A percentile compares a stretch with the other conserved stretches of the same genome.
These are phyloP conservation scores for Acanthornis magna DNA, from an alignment of 2,797 vertebrate genomes.

Conservation along the genomic window DNA sequence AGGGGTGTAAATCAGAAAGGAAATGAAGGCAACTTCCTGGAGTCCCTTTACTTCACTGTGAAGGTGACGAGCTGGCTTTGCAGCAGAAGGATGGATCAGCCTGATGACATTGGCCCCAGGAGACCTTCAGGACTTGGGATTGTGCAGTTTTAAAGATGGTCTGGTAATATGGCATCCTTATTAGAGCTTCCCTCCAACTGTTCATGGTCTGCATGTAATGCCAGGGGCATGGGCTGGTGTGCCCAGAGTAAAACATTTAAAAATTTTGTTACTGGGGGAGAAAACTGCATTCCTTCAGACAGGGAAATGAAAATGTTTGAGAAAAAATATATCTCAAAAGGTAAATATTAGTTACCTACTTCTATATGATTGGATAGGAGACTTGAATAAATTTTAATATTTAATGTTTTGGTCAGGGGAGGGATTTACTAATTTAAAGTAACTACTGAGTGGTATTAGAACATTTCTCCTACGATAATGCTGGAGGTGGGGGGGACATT, in stretches of 20 bases:
- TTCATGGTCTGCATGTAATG: neutral
- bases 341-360: neutral
- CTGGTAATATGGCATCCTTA: neutral
- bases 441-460: neutral
- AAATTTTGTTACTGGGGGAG: neutral
- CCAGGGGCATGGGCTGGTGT: neutral
- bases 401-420: neutral
- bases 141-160: accelerated
- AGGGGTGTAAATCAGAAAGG: neutral
- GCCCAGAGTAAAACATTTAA: neutral
- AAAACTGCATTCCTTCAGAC: neutral
- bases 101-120: neutral
- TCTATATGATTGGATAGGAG: neutral
- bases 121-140: neutral
- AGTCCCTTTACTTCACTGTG: neutral
- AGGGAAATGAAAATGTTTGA: neutral
- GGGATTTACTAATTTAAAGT: neutral
- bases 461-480: neutral
- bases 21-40: neutral
- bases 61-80: neutral
- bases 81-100: neutral
- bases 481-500: too few species aligned
- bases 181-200: neutral
- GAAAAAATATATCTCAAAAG: neutral
- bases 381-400: neutral